Conservation (phyloP, 2,888 invertebrate species). For the Mythimna pallens region DNA sequence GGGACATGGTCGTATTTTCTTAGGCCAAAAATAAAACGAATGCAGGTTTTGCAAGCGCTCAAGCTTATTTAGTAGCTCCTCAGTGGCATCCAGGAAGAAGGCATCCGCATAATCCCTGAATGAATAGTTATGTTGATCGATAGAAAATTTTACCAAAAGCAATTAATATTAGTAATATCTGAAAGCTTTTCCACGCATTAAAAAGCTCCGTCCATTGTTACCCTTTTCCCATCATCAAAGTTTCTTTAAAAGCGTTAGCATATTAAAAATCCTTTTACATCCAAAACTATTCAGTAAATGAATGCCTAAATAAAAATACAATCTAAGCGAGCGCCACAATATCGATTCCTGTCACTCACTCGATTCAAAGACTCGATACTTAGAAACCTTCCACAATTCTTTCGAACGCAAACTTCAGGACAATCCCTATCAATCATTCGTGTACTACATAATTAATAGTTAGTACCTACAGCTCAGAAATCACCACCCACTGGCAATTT, state of each 20-base stretch:
- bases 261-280: conserved; percentile 7
- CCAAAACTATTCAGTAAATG: conserved; percentile 1
- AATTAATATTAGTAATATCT: neutral
- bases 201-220: conserved; percentile 7
- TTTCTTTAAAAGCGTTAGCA: neutral
- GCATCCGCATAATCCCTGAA: no score
- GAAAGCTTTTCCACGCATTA: conserved; percentile 15
- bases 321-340: neutral
- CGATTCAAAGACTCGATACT: conserved; percentile 37
- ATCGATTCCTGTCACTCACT: conserved; percentile 43
- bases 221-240: neutral
- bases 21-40: no score
- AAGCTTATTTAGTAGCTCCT: no score
- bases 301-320: conserved; percentile 8
- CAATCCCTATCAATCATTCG: conserved; percentile 85
- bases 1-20: no score
- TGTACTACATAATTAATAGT: conserved; percentile 87
- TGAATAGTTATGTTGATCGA: no score
- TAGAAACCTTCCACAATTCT: conserved; percentile 31
- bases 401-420: conserved; percentile 64
- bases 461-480: conserved; percentile 69
- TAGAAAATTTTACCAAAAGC: conserved; percentile 4
- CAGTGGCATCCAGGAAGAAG: no score
- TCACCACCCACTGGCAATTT: conserved; percentile 84
- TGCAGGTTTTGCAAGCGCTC: no score